Conservation (phyloP, 2,888 invertebrate species). For the Ennomos erosarius region DNA sequence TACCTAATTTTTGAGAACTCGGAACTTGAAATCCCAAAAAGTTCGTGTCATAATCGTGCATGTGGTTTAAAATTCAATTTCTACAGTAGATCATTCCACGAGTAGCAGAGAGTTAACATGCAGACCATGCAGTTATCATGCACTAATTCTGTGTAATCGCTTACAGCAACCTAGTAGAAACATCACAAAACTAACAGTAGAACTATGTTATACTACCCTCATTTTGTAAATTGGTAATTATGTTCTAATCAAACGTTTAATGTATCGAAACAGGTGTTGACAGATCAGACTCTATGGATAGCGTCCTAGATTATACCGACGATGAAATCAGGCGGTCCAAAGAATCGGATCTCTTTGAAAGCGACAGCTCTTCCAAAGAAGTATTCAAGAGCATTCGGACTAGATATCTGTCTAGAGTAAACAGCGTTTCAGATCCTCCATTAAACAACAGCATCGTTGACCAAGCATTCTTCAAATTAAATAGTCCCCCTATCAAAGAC, state of each 20-base stretch:
- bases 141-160: slow-evolving; percentile 76
- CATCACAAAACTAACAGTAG: slow-evolving; percentile 59
- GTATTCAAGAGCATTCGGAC: slow-evolving; percentile 75
- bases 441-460: slow-evolving; percentile 60
- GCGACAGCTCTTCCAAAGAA: slow-evolving; percentile 68
- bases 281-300: slow-evolving; percentile 74
- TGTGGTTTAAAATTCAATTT: slow-evolving; percentile 7
- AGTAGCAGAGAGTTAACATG: slow-evolving; percentile 59
- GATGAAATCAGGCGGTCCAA: slow-evolving; percentile 57
- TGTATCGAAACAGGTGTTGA: slow-evolving; percentile 76
- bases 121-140: slow-evolving; percentile 67
- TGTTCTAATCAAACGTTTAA: slow-evolving; percentile 69
- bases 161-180: slow-evolving; percentile 51
- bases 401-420: slow-evolving; percentile 75
- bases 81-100: slow-evolving; percentile 22
- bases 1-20: no score
- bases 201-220: slow-evolving; percentile 26
- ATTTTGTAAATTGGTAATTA: slow-evolving; percentile 56
- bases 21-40: background rate
- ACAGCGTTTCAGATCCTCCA: slow-evolving; percentile 68
- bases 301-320: slow-evolving; percentile 62
- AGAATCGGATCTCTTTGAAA: slow-evolving; percentile 62
- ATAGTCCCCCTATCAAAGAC: slow-evolving; percentile 40
- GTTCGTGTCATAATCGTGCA: slow-evolving; percentile 4
- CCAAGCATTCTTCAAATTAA: slow-evolving; percentile 71